Base-by-base conservation (phyloP, 2,797 vertebrate genomes). In the Eulemur albifrons region DNA sequence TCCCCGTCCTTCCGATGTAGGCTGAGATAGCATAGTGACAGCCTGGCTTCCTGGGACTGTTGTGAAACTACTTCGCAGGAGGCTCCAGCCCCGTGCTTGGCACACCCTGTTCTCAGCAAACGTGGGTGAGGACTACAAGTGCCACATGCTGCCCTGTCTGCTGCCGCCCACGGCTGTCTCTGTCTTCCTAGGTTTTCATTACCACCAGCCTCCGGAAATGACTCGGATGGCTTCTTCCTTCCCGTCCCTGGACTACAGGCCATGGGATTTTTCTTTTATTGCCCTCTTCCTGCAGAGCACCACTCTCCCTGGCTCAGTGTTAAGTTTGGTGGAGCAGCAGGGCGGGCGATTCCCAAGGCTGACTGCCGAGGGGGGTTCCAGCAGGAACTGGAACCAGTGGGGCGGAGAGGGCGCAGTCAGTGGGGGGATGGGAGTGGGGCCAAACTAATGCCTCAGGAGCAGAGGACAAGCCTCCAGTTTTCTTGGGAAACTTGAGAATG, bases 261-360 rank as follows among this genome's bases (percentile, higher is more conserved):
- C 7, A 0, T 0, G 0, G 25, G 38, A 13, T 2, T 30, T 45
- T 82, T 30, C n/a, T 65, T 67, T 43, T 30, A 45, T 13, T 1
- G 0, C 4, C 7, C 61, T 52, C 27, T 72, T 77, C 65, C 52
- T 73, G 14, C 9, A 30, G 32, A 59, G 4, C 18, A 35, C 13
- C 54, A 15, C 40, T 67, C 17, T 72, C 27, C 13, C 6, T 0
- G 38, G 12, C 57, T 79, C 40, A 11, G 35, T 15, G 40, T 86
- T 57, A 54, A 14, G 40, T 86, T 18, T 45, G 2, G 7, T 25
- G 1, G 52, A 70, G 10, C 70, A 15, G 63, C 13, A 35, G 35
- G 43, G 20, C 2, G 27, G 27, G 12, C 9, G 5, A 27, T n/a
- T 67, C 11, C 10, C 9, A 80, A 65, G 48, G 23, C 43, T 77